Evolutionary conservation across 2,113 vertebrate species (phyloP), one percentile per base, ranked within the genome.

Genomic region (Oriolus oriolus): DNA sequence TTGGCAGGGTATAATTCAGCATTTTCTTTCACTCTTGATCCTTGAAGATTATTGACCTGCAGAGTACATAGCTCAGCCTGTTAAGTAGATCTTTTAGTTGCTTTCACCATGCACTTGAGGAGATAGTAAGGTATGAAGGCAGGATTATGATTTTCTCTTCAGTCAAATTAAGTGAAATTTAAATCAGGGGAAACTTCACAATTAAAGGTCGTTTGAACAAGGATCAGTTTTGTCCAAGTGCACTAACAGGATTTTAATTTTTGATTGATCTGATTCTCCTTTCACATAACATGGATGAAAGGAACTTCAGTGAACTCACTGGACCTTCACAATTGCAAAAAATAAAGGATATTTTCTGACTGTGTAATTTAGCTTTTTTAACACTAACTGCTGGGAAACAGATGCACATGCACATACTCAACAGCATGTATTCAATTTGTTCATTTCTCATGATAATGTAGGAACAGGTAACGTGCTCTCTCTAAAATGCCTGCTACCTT

Each of bases 1-100:
- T 44, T 89, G 80, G 35, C 84, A 87, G 60, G 89, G 14, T 89
- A 63, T 93, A 95, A 90, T 92, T 96, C 81, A 71, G 60, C 53
- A 54, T 95, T 95, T 96, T 80, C 70, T 70, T 90, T 77, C 30
- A 6, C 21, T 81, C 53, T 52, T 77, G 50, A 61, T 87, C 64
- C 50, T 69, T 77, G 70, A 61, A 86, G 66, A 77, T 90, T 95
- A 74, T 74, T 91, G 79, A 85, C 54, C 27, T 90, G 75, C 54
- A 88, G 50, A 85, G 73, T 42, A 44, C 22, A 28, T 27, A 74
- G 42, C 30, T 74, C 35, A 63, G 39, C 33, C 59, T 88, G 17
- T 42, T 90, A 90, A 77, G 35, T 49, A 7, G n/a, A 42, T 23
- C 33, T 75, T 87, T 79, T 20, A 47, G 54, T 54, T 86, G 21